Conservation (phyloP, 2,113 vertebrate species). For the Epinephelus cyanopodus region DNA sequence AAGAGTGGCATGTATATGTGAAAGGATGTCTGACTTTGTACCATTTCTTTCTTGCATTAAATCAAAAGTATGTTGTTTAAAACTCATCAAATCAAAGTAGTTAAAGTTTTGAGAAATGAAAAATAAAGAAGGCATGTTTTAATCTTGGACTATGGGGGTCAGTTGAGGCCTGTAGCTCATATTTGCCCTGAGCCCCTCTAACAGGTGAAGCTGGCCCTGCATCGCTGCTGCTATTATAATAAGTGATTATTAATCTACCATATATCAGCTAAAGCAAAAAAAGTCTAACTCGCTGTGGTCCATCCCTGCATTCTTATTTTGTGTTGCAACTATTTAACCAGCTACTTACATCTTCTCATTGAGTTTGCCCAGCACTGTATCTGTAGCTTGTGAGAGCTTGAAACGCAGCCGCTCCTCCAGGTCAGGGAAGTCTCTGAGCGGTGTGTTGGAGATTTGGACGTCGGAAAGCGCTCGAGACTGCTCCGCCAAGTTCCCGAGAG, state of each 20-base stretch:
- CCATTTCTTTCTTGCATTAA: neutral
- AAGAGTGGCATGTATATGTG: too few relatives aligned
- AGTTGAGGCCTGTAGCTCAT: neutral
- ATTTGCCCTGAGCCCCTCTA: neutral
- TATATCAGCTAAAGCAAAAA: neutral
- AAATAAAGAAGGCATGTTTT: neutral
- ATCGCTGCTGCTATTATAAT: neutral
- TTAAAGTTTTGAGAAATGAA: too few relatives aligned
- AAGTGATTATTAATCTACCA: neutral
- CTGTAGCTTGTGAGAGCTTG: constrained; percentile 86
- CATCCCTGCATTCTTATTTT: neutral
- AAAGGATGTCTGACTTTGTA: too few relatives aligned
- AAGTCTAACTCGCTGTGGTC: neutral
- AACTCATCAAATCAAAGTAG: too few relatives aligned
- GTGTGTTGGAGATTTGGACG: constrained; percentile 74
- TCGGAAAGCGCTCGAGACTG: constrained; percentile 85
- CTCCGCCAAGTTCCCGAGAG: constrained; percentile 87
- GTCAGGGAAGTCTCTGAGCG: constrained; percentile 83
- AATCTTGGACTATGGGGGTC: neutral
- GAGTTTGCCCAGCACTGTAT: constrained; percentile 83
- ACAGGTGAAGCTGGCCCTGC: neutral
- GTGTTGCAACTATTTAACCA: neutral
- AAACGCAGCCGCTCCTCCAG: constrained; percentile 83
- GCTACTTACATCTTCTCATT: constrained; percentile 85
- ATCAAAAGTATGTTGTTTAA: neutral